Percentiles rank a stretch among this genome's conserved stretches.
phyloP scores from a whole-genome alignment of 2,797 vertebrate genomes.

The Distichodus sexfasciatus region DNA sequence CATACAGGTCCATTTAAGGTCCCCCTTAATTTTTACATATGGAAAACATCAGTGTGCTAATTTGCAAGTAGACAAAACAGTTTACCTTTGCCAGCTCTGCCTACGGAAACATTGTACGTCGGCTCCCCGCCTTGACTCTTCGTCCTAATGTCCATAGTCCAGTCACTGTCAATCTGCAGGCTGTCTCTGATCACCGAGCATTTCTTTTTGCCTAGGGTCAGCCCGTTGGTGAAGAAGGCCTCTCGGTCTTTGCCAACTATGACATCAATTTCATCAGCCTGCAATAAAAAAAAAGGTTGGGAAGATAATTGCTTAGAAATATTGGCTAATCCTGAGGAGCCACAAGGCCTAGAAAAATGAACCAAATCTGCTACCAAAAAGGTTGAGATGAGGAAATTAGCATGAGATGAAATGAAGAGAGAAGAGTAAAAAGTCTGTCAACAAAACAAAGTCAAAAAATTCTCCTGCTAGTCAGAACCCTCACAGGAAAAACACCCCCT shows the following conservation, averaged over 20 bases:
- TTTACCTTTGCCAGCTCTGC: slow-evolving; percentile 74
- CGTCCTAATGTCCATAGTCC: slow-evolving; percentile 91
- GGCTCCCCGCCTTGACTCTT: slow-evolving; percentile 89
- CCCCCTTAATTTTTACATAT: slow-evolving; percentile 9
- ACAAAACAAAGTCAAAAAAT: too few species aligned
- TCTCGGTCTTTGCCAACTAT: slow-evolving; percentile 86
- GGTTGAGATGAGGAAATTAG: too few species aligned
- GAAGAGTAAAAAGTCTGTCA: too few species aligned
- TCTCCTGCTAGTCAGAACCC: too few species aligned
- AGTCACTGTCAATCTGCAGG: slow-evolving; percentile 81
- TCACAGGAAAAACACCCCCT: too few species aligned
- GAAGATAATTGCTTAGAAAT: neutral
- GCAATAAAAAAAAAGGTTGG: neutral
- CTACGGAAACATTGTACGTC: slow-evolving; percentile 85
- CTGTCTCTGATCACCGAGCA: slow-evolving; percentile 92
- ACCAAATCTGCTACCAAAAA: too few species aligned
- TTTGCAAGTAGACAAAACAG: slow-evolving; percentile 31
- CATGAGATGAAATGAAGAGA: too few species aligned
- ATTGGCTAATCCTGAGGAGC: neutral
- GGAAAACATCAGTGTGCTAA: neutral
- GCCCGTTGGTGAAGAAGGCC: slow-evolving; percentile 84
- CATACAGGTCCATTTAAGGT: neutral
- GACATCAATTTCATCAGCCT: slow-evolving; percentile 81
- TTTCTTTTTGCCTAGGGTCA: slow-evolving; percentile 87
- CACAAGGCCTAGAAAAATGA: too few species aligned